phyloP scores from a whole-genome alignment of 2,888 invertebrate species.

The Monoplex corrugatus region DNA sequence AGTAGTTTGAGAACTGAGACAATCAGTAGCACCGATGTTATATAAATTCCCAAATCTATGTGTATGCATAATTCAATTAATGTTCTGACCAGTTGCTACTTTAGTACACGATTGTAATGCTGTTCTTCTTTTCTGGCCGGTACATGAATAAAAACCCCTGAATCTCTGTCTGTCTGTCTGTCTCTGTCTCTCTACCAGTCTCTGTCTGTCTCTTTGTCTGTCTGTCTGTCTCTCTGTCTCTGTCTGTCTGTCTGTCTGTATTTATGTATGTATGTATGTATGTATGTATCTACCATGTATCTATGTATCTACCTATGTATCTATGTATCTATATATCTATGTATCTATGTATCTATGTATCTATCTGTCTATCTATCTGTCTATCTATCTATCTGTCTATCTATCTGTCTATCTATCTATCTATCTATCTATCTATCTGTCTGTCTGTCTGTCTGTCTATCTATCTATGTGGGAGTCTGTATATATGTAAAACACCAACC shows the following conservation, averaged over 20 bases:
- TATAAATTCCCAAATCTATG: too few relatives aligned
- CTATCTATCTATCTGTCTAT: too few relatives aligned
- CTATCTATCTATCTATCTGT: too few relatives aligned
- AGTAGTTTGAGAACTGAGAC: too few relatives aligned
- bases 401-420: too few relatives aligned
- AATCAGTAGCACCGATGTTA: too few relatives aligned
- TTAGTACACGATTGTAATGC: too few relatives aligned
- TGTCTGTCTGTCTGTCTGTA: conserved; percentile 24
- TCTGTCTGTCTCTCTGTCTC: conserved; percentile 33
- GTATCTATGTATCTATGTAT: conserved; percentile 14
- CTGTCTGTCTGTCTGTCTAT: background rate
- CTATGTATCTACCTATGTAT: background rate
- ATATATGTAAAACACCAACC: background rate
- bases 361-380: background rate
- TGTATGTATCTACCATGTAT: background rate
- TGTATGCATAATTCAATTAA: too few relatives aligned
- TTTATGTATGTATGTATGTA: conserved; percentile 7
- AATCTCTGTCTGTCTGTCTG: conserved; percentile 17
- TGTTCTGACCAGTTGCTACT: too few relatives aligned
- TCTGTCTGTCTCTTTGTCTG: conserved; percentile 29
- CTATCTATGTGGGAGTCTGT: background rate
- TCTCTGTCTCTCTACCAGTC: conserved; percentile 32
- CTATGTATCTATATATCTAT: background rate
- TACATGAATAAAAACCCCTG: too few relatives aligned
- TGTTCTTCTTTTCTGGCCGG: too few relatives aligned